Evolutionary conservation across 2,113 vertebrate genomes (phyloP).

Genomic region (Origma solitaria): DNA sequence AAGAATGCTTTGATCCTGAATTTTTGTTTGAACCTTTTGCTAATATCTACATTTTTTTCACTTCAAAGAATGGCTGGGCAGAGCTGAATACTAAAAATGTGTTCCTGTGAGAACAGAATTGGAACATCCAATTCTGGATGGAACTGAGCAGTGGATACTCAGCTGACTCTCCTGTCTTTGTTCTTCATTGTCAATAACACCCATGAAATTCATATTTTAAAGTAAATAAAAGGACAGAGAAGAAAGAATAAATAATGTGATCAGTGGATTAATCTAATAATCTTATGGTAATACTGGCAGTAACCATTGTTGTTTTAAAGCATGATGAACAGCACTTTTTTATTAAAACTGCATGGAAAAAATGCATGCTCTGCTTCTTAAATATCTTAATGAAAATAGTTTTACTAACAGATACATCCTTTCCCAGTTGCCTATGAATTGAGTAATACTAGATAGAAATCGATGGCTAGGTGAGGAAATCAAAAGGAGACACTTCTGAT

Average conservation of each 20-base stretch:
- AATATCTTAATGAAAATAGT: conserved; percentile 17
- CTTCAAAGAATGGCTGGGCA: neutral
- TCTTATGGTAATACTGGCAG: conserved; percentile 8
- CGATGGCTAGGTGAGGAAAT: conserved; percentile 30
- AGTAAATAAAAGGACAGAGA: conserved; percentile 42
- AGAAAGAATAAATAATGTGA: conserved; percentile 25
- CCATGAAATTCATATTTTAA: conserved; percentile 31
- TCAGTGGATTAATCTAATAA: conserved; percentile 55
- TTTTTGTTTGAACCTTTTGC: neutral
- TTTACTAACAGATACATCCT: conserved; percentile 8
- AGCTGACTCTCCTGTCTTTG: neutral
- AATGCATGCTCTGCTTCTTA: neutral
- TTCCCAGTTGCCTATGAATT: conserved; percentile 16
- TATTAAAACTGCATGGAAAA: conserved; percentile 29
- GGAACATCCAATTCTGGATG: neutral
- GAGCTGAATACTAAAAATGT: neutral
- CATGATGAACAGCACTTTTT: neutral
- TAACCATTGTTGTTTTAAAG: conserved; percentile 16
- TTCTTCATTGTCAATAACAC: neutral
- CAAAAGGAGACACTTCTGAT: neutral
- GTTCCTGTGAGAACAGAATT: neutral
- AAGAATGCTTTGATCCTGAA: neutral
- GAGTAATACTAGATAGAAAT: neutral
- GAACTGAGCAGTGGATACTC: neutral
- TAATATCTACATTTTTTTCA: neutral